Evolutionary conservation across 2,113 vertebrate genomes (phyloP).

Genomic region (Podilymbus podiceps): DNA sequence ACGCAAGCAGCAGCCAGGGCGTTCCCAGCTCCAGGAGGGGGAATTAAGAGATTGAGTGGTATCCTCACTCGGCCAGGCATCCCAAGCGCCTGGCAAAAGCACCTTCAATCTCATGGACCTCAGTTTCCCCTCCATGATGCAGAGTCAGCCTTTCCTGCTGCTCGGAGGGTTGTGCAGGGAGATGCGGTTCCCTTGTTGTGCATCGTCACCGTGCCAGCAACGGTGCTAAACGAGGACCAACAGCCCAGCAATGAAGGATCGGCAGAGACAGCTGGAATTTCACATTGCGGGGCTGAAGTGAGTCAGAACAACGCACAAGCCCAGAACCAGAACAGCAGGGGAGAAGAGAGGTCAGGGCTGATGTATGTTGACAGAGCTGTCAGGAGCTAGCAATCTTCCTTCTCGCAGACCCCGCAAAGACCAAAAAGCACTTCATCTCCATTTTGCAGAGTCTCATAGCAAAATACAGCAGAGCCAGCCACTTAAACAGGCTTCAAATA

Average conservation of each 20-base stretch:
- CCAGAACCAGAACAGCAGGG: neutral
- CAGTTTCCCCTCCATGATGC: neutral
- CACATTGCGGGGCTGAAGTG: neutral
- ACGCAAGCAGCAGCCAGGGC: neutral
- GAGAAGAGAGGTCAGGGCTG: conserved; percentile 8
- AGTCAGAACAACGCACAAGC: conserved; percentile 9
- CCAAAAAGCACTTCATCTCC: neutral
- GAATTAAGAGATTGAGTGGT: neutral
- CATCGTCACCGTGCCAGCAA: neutral
- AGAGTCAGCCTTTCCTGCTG: neutral
- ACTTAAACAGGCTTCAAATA: neutral
- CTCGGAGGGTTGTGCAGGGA: neutral
- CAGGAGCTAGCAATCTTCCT: neutral
- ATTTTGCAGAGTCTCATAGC: neutral
- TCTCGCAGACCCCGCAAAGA: neutral
- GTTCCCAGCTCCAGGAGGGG: neutral
- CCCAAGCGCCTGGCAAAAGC: neutral
- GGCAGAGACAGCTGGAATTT: neutral
- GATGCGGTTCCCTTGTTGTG: neutral
- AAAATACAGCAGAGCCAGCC: neutral
- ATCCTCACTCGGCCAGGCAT: neutral
- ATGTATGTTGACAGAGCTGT: conserved; percentile 10
- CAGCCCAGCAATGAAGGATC: neutral
- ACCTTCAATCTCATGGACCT: neutral
- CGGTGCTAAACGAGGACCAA: neutral